Base-by-base conservation (phyloP, 2,888 invertebrate species). In the Macrophya annulata region DNA sequence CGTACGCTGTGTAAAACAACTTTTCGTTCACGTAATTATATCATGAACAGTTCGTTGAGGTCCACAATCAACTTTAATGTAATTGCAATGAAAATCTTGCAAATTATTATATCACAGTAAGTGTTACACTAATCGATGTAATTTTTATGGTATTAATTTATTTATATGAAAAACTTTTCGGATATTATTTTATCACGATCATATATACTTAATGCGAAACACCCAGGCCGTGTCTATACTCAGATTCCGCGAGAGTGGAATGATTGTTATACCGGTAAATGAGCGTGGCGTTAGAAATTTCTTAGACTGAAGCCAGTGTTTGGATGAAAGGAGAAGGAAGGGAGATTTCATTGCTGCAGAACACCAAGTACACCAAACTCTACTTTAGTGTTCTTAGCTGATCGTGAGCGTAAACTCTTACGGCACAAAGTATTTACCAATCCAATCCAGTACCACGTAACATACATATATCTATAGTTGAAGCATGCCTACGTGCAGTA, bases 351-450 rank as follows among this genome's bases (percentile, higher is more conserved):
- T 76, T 40, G 45, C 55, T 74, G 72, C 72, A 25, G 25, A 37
- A 37, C 21, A 21, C 17, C 77, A 17, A 77, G n/a, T 37, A 74
- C 48, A 77, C 31, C 6, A 31, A 77, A 48, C 51, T 55, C 51
- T 31, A 77, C n/a, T 55, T 17, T n/a, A n/a, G 48, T 55, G 25
- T 55, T 43, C 62, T 81, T 81, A 62, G 59, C 62, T 40, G 37
- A 59, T 62, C 21, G 62, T 40, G 81, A 81, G 43, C 59, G 37
- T 12, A 81, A 81, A 40, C 40, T 81, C 62, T 81, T 43, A 81
- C 81, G 10, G 37, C 21, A 62, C n/a, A 43, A 43, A 43, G 43
- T 62, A 40, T 81, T 81, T 81, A 62, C n/a, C 62, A 81, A 81
- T 81, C 43, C 43, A 81, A 43, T 62, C 17, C 43, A 51, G 51